A percentile compares a stretch with the other conserved stretches of the same genome.
These are phyloP conservation scores for Muricea muricata DNA, from an alignment of 92 coral and sea anemone genomes.

Conservation along the genomic window DNA sequence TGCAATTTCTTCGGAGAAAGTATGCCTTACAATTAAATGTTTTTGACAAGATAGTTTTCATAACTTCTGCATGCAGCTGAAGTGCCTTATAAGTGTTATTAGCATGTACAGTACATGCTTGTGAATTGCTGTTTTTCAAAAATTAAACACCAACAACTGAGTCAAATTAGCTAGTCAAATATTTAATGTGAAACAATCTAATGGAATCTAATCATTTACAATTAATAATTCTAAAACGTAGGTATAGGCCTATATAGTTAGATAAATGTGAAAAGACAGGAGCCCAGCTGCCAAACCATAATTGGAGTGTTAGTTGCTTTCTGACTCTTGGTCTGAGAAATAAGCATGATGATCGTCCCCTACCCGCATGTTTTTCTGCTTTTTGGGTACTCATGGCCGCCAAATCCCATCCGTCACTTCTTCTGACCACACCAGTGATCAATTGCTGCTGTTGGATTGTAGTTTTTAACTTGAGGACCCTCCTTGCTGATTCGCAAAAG, in stretches of 20 bases:
- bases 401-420: constrained; percentile 16
- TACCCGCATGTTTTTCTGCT: no score
- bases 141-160: no score
- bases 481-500: constrained; percentile 63
- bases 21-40: no score
- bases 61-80: not conserved
- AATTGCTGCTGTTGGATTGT: constrained; percentile 59
- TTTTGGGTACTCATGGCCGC: constrained; percentile 1
- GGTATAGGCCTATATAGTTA: no score
- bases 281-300: no score
- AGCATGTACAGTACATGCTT: no score
- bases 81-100: not conserved
- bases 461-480: constrained; percentile 64
- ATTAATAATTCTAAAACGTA: not conserved
- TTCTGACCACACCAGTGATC: constrained; percentile 51
- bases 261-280: no score
- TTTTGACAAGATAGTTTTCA: no score
- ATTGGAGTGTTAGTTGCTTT: not conserved
- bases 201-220: no score
- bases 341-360: not conserved
- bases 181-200: no score
- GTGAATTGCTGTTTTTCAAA: no score
- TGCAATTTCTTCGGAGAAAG: not conserved
- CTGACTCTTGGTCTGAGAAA: not conserved
- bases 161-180: no score